Evolutionary conservation across 2,888 invertebrate species (phyloP), one percentile per base, ranked within the genome.

Genomic region (Drosophila testacea): DNA sequence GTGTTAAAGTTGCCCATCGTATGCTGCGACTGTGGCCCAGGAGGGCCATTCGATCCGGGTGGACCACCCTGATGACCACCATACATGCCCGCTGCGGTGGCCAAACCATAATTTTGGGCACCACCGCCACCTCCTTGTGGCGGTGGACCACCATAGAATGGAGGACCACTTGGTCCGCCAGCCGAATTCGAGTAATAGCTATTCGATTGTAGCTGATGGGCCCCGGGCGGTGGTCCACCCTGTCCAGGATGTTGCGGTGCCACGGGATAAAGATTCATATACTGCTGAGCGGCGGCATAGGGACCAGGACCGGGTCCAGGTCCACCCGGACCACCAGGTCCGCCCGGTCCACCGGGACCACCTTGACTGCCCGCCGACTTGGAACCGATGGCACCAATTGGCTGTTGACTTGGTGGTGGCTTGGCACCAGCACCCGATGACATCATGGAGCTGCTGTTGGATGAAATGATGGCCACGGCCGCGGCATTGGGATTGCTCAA

Each of bases 361-460:
- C 85, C 80, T 0, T 79, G 79, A 0, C 87, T 88, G 44, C 85
- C 85, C 55, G 88, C 89, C 38, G 89, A 89, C 67, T 93, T 93
- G 9, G 93, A 92, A 48, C 97, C 97, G 81, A 97, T 97, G 65
- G 97, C 96, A 76, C 97, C 97, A 81, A 97, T 96, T 86, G 95
- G 95, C 92, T 96, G 96, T 92, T 96, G 96, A 71, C 95, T 95
- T 39, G 39, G 96, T 91, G 86, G 95, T 92, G 96, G 96, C 73
- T 95, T 94, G 28, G 96, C 95, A 22, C 22, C 22, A 7, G 96
- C 96, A 90, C 97, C 97, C 69, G 96, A 96, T 5, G 97, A 97
- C 97, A 97, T 97, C 81, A 97, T 94, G 38, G 96, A 96, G 92
- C 97, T 97, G 67, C 97, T 96, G 63, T 96, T 96, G 73, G 97